Evolutionary conservation across 2,113 vertebrate genomes (phyloP).

Genomic region (Ellobius talpinus): DNA sequence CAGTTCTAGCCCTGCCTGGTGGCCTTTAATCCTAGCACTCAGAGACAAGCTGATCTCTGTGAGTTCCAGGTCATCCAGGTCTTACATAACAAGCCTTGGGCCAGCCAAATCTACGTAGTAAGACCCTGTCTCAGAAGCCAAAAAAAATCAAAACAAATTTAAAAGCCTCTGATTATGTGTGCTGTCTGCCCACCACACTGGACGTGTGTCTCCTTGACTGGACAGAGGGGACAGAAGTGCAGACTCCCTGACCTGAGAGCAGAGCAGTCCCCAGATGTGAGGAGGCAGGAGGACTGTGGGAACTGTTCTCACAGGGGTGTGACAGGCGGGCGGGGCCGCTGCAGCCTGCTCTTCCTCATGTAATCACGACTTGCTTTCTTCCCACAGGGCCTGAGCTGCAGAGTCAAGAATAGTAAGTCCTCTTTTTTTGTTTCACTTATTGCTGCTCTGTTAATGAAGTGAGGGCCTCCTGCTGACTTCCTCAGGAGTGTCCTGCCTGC

Average conservation of each 20-base stretch:
- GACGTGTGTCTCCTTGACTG: neutral
- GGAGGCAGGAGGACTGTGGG: neutral
- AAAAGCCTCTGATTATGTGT: neutral
- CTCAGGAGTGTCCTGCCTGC: neutral
- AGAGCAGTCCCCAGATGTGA: neutral
- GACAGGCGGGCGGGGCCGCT: neutral
- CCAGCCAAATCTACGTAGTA: neutral
- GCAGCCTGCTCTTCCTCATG: neutral
- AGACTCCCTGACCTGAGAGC: too few relatives aligned
- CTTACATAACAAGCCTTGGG: neutral
- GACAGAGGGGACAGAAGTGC: neutral
- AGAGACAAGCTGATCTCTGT: neutral
- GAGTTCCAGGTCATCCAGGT: neutral
- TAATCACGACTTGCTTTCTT: constrained; percentile 75
- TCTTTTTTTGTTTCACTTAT: neutral
- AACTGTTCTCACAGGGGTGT: neutral
- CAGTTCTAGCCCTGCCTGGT: neutral
- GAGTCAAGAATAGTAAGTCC: constrained; percentile 87
- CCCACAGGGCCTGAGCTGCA: constrained; percentile 85
- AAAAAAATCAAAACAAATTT: neutral
- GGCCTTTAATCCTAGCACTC: neutral
- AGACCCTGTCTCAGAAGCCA: neutral
- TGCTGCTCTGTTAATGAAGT: neutral
- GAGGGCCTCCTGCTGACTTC: neutral
- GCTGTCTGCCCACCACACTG: neutral